Base-by-base conservation (phyloP, 2,888 invertebrate genomes). In the Hirtodrosophila alboralis region DNA sequence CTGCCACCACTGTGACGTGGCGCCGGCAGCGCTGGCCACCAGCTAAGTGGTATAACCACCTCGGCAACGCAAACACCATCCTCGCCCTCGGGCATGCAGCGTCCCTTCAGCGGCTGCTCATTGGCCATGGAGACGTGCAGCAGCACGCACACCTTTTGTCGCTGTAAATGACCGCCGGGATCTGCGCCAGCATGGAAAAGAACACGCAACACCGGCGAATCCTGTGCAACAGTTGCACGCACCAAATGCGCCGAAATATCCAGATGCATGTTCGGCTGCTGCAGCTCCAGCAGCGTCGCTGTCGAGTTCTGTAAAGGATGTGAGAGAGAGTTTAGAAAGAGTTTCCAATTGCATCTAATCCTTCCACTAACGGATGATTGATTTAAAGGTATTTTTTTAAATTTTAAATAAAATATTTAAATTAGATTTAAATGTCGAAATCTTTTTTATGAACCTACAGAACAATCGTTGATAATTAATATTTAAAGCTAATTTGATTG, bases 181-280 rank as follows among this genome's bases (percentile, higher is more conserved):
- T 96, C 96, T 52, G 95, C 95, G 21, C 96, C 96, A 12, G 97
- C 96, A 90, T 98, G 98, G 90, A 98, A 97, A 16, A 98, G 93
- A 6, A 98, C 97, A 58, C 98, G 93, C 30, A 98, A 91, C n/a
- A 97, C 95, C 0, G 98, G 98, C 12, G 96, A 95, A 89, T 98
- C 97, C 41, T 96, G 93, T 0, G 97, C 95, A 49, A 98, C 93
- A 84, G 95, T 95, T 51, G 93, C 92, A 49, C 96, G 95, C n/a
- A 98, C 98, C 57, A 98, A 92, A 90, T 98, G 98, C 4, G 97
- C 98, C 31, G 97, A 97, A 91, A 98, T 95, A 90, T 98, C 98
- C 78, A 97, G 91, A 75, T 96, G 95, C 40, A 94, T 93, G 38
- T 94, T 94, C 1, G 93, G 92, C 58, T 94, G 93, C 81, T 94